A percentile compares a stretch with the other conserved stretches of the same genome.
phyloP scores from a whole-genome alignment of 1,140 invertebrate genomes.

The Zaprionus africanus region DNA sequence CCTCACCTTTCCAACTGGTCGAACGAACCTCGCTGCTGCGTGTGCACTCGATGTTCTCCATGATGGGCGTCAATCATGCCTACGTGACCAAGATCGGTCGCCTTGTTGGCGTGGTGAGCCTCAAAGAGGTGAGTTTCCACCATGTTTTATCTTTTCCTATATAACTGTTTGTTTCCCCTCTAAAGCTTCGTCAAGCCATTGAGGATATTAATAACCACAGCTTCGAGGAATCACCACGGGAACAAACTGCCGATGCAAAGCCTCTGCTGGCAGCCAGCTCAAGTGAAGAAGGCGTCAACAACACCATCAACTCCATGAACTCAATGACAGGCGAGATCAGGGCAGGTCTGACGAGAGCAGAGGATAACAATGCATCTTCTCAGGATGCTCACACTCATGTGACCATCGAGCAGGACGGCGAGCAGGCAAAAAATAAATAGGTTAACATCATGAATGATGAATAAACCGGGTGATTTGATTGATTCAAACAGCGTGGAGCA shows the following conservation, averaged over 20 bases:
- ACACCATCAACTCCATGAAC: constrained; percentile 75
- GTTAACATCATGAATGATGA: not conserved
- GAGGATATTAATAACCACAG: constrained; percentile 93
- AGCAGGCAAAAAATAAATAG: constrained; percentile 9
- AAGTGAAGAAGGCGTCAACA: constrained; percentile 77
- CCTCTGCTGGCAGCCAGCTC: constrained; percentile 54
- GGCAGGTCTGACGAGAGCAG: not conserved
- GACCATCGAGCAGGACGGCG: constrained; percentile 10
- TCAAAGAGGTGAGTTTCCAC: constrained; percentile 92
- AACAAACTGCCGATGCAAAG: constrained; percentile 58
- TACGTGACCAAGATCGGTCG: constrained; percentile 98
- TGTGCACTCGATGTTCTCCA: constrained; percentile 98
- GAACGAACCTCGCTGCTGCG: constrained; percentile 97
- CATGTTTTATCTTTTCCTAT: not conserved
- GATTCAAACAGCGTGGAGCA: constrained; percentile 24
- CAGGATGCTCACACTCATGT: constrained; percentile 12
- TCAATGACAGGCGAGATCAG: constrained; percentile 35
- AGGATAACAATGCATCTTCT: not conserved
- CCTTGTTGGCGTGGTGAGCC: constrained; percentile 96
- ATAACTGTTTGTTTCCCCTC: constrained; percentile 35
- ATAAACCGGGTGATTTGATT: not conserved
- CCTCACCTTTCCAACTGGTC: constrained; percentile 99
- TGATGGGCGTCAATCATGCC: constrained; percentile 98
- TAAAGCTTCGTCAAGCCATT: constrained; percentile 92
- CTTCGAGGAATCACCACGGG: constrained; percentile 82